These are phyloP conservation scores for Himalopsyche japonica DNA, from an alignment of 2,888 invertebrate species.

Conservation along the genomic window DNA sequence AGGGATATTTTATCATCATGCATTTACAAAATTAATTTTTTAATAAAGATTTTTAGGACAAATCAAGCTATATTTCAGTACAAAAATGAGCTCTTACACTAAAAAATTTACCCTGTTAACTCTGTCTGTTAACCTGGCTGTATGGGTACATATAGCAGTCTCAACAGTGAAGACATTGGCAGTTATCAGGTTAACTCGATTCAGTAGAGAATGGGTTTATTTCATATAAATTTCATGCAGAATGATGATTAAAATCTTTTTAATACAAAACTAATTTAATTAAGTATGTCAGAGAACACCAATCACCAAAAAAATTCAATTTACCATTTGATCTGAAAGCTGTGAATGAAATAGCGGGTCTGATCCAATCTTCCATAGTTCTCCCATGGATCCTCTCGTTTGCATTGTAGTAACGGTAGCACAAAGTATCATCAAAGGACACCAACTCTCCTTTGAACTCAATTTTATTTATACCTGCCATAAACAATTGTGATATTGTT, in stretches of 20 bases:
- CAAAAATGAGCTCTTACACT: too few species aligned
- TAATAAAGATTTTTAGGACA: too few species aligned
- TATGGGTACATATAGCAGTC: too few species aligned
- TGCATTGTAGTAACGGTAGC: slow-evolving; percentile 63
- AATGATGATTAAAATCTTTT: background rate
- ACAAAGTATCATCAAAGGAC: slow-evolving; percentile 55
- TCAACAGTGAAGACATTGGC: too few species aligned
- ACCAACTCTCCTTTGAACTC: slow-evolving; percentile 60
- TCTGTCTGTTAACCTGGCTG: too few species aligned
- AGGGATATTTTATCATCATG: too few species aligned
- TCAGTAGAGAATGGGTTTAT: too few species aligned
- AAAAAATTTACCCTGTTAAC: too few species aligned
- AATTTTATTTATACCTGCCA: slow-evolving; percentile 59
- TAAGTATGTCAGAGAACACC: background rate
- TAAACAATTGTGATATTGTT: slow-evolving; percentile 7
- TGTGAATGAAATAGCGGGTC: slow-evolving; percentile 62
- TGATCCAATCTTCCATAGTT: slow-evolving; percentile 68
- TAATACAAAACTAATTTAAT: background rate
- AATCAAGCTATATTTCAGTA: too few species aligned
- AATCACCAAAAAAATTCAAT: background rate
- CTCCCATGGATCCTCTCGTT: slow-evolving; percentile 61
- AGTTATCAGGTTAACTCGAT: too few species aligned
- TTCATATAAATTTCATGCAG: background rate
- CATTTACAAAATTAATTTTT: too few species aligned
- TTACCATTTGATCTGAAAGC: slow-evolving; percentile 51